Evolutionary conservation across 2,888 invertebrate genomes (phyloP), one percentile per base, ranked within the genome.

Genomic region (Eurytoma californica): DNA sequence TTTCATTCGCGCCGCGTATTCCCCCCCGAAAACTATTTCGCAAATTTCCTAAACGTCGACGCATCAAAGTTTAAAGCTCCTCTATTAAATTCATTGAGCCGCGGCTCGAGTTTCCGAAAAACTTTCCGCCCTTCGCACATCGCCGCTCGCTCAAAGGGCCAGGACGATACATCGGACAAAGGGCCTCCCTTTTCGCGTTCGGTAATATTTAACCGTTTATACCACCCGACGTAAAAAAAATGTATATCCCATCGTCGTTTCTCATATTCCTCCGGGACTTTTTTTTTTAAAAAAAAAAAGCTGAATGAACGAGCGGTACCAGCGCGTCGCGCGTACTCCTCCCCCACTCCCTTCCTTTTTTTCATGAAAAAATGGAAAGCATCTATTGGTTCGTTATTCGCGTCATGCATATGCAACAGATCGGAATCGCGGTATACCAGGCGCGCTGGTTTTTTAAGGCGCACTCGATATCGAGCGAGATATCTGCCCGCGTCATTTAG

Each of bases 401-500:
- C 47, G 13, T 47, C 67, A 72, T 72, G 58, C 72, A 72, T 72
- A 77, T 72, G 72, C 72, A 72, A 18, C 18, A 61, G 58, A 76
- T 76, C 76, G 18, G 18, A 68, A 63, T 68, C 60, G 49, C 16
- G 69, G 47, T 55, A 63, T 69, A 76, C n/a, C 68, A 75, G 53
- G 61, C 16, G 55, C n/a, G 57, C 24, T 53, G 12, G 47, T 13
- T 14, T 16, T 49, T 74, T 68, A 66, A 65, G 55, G 60, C 28
- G 30, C 68, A 53, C 49, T 58, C 24, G 3, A 24, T 60, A 61
- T 68, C 67, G 7, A 61, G 39, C 53, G 53, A 12, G 61, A 69
- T 75, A 75, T 67, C 67, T 53, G 28, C 51, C 53, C 18, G 18
- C 65, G 77, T 77, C 77, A 70, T 77, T 77, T 65, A 65, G 65